Percentiles rank a stretch among this genome's conserved stretches.
These are phyloP conservation scores for Holothuria scabra DNA, from an alignment of 53 echinoderm and acorn worm species.

Conservation along the genomic window DNA sequence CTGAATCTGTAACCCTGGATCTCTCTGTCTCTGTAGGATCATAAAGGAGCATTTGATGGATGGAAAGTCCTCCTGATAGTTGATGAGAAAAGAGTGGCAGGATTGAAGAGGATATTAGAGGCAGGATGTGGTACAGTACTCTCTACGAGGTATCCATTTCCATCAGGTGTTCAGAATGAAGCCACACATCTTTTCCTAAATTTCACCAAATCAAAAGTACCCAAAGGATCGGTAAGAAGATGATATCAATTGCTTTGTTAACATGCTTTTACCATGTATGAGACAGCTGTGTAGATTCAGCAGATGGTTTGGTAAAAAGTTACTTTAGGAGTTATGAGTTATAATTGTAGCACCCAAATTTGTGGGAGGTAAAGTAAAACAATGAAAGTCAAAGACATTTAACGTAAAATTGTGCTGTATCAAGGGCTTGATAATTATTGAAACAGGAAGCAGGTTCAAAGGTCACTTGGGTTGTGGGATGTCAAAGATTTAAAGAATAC, in stretches of 20 bases:
- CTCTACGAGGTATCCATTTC: constrained; percentile 79
- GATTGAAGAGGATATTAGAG: constrained; percentile 88
- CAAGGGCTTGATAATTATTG: too few species aligned
- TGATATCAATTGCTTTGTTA: background rate
- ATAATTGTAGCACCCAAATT: too few species aligned
- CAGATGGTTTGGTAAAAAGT: too few species aligned
- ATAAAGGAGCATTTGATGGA: constrained; percentile 77
- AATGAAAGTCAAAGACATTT: too few species aligned
- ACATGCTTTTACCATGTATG: too few species aligned
- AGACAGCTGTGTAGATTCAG: too few species aligned
- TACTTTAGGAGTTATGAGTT: too few species aligned
- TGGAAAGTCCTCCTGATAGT: constrained; percentile 88
- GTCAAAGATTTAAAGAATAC: too few species aligned
- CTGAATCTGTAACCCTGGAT: background rate
- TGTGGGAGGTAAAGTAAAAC: too few species aligned
- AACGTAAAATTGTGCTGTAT: too few species aligned
- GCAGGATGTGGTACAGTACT: constrained; percentile 87
- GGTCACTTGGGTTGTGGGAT: too few species aligned
- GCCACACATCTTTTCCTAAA: constrained; percentile 93
- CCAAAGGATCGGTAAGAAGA: constrained; percentile 68
- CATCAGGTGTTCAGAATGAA: constrained; percentile 45
- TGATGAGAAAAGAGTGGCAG: constrained; percentile 76
- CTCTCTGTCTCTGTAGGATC: constrained; percentile 11
- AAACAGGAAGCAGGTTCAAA: too few species aligned
- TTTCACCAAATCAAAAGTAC: constrained; percentile 67